A percentile compares a stretch with the other conserved stretches of the same genome.
Evolutionary conservation across 2,113 vertebrate species (phyloP).

Genomic region (Prinia subflava): DNA sequence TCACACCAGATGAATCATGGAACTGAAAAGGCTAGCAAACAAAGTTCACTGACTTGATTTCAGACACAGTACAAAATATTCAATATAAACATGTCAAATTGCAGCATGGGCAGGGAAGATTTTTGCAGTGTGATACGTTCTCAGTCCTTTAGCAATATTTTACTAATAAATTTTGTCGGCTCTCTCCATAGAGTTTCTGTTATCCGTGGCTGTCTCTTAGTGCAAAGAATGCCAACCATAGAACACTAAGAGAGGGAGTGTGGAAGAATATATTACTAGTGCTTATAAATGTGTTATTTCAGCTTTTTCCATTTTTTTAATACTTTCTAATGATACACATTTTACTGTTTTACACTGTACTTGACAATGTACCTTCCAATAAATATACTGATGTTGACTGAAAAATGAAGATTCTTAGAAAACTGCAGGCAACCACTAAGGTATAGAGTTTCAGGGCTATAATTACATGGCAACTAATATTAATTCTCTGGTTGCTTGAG

Average conservation of each 20-base stretch:
- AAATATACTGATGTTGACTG: neutral
- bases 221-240: neutral
- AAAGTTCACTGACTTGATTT: neutral
- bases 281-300: neutral
- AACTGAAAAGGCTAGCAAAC: neutral
- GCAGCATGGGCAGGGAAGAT: neutral
- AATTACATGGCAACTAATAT: neutral
- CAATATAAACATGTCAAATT: neutral
- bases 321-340: neutral
- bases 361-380: neutral
- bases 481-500: neutral
- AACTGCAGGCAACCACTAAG: neutral
- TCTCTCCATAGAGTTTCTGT: neutral
- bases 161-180: neutral
- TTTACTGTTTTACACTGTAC: neutral
- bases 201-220: neutral
- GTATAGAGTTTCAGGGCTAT: neutral
- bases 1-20: neutral
- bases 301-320: neutral
- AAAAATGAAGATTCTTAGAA: neutral
- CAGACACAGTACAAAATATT: neutral
- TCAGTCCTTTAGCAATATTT: neutral
- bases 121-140: neutral
- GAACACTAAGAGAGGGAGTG: neutral
- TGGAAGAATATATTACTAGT: neutral